Percentiles rank a stretch among this genome's conserved stretches.
These are phyloP conservation scores for Laothoe populi DNA, from an alignment of 2,888 invertebrate genomes.

Conservation along the genomic window DNA sequence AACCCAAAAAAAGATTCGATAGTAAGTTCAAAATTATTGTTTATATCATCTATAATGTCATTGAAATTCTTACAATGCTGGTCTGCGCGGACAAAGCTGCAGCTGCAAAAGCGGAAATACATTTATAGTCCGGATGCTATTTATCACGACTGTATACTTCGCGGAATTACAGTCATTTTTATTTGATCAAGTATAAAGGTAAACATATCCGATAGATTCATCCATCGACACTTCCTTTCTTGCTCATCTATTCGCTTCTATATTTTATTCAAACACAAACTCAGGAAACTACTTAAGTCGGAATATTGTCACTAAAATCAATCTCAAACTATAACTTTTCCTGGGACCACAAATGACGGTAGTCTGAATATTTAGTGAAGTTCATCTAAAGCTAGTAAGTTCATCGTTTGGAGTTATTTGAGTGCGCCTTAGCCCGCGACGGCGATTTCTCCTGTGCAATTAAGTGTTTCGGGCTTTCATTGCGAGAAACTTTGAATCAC, in stretches of 20 bases:
- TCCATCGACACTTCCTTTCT: conserved; percentile 25
- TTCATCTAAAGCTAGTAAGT: conserved; percentile 56
- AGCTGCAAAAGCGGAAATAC: no score
- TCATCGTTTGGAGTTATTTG: conserved; percentile 59
- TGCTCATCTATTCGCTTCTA: conserved; percentile 34
- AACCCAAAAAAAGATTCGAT: no score
- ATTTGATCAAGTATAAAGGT: conserved; percentile 26
- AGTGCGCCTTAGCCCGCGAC: conserved; percentile 51
- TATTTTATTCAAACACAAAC: conserved; percentile 52
- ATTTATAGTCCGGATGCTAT: not conserved
- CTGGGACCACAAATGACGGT: conserved; percentile 57
- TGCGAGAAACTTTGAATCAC: conserved; percentile 62
- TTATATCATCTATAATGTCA: no score
- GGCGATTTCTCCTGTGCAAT: conserved; percentile 59
- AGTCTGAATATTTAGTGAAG: conserved; percentile 66
- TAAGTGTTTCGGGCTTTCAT: conserved; percentile 69
- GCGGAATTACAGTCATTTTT: not conserved
- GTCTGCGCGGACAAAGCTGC: no score
- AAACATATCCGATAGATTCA: conserved; percentile 22
- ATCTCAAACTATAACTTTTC: conserved; percentile 57
- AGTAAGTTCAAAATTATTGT: no score
- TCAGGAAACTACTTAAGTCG: conserved; percentile 49
- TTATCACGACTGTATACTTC: not conserved
- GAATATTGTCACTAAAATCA: conserved; percentile 55
- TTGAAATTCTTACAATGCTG: no score